Percentiles rank a stretch among this genome's conserved stretches.
These are phyloP conservation scores for Bungarus multicinctus DNA, from an alignment of 2,113 vertebrate genomes.

Conservation along the genomic window DNA sequence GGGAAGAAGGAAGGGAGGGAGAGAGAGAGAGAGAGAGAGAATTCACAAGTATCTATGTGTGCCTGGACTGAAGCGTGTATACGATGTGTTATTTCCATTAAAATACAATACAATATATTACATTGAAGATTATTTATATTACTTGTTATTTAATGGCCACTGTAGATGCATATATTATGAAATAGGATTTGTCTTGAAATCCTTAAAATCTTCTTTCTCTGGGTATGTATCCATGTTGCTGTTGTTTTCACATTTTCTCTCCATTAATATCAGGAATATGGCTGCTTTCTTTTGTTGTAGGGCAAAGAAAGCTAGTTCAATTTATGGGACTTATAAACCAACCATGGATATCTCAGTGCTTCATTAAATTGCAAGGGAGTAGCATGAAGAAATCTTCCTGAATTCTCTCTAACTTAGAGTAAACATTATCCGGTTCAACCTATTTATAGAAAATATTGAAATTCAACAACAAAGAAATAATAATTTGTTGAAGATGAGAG, in stretches of 20 bases:
- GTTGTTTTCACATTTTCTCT: neutral
- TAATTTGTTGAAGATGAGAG: slow-evolving; percentile 47
- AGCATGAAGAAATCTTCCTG: slow-evolving; percentile 21
- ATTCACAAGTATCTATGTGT: neutral
- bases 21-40: too few species aligned
- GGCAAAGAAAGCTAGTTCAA: neutral
- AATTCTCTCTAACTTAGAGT: neutral
- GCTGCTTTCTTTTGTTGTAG: neutral
- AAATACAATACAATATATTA: neutral
- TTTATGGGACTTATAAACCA: neutral
- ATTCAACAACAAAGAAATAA: slow-evolving; percentile 29
- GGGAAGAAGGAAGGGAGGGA: too few species aligned
- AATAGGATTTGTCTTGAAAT: neutral
- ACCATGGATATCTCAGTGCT: neutral
- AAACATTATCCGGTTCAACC: neutral
- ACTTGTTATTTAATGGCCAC: neutral
- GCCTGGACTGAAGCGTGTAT: neutral
- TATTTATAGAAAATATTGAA: slow-evolving; percentile 44
- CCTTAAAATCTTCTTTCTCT: neutral
- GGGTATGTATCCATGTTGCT: neutral
- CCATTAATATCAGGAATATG: neutral
- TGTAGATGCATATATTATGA: neutral
- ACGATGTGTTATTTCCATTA: neutral
- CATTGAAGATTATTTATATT: neutral
- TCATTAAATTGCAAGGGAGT: slow-evolving; percentile 10